These are phyloP conservation scores for Python bivittatus DNA, from an alignment of 2,113 vertebrate genomes.

Conservation along the genomic window DNA sequence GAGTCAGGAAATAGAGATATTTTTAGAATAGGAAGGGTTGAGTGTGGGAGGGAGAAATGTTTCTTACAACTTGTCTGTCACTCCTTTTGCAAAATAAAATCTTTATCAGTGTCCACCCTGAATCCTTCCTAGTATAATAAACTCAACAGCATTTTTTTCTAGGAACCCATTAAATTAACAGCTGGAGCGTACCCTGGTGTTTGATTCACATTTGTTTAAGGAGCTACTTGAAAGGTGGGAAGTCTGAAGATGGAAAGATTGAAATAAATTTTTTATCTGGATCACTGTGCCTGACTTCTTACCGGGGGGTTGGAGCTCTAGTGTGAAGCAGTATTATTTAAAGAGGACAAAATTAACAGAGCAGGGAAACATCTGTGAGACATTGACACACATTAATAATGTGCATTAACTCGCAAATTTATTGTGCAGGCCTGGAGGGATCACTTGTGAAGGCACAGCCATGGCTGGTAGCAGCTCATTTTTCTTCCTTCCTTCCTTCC, in stretches of 20 bases:
- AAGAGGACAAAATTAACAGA: neutral
- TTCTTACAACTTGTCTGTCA: neutral
- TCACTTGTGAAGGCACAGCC: neutral
- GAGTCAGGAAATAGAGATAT: neutral
- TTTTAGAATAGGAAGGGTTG: neutral
- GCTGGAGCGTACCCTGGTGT: neutral
- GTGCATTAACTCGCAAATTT: neutral
- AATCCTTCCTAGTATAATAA: neutral
- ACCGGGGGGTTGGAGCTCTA: neutral
- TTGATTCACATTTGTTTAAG: neutral
- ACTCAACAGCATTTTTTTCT: constrained; percentile 23
- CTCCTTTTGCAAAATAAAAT: constrained; percentile 45
- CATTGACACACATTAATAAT: neutral
- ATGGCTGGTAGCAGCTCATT: neutral
- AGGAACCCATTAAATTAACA: constrained; percentile 10
- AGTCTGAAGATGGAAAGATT: neutral
- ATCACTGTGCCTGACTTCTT: neutral
- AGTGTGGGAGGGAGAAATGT: constrained; percentile 10
- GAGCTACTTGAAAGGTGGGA: neutral
- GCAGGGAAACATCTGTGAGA: neutral
- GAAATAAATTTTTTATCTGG: neutral
- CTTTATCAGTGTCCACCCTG: constrained; percentile 30
- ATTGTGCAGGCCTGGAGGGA: neutral
- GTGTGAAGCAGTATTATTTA: neutral
- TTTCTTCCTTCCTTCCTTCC: neutral